Evolutionary conservation across 2,888 invertebrate genomes (phyloP), one percentile per base, ranked within the genome.

Genomic region (Epinotia bilunana): DNA sequence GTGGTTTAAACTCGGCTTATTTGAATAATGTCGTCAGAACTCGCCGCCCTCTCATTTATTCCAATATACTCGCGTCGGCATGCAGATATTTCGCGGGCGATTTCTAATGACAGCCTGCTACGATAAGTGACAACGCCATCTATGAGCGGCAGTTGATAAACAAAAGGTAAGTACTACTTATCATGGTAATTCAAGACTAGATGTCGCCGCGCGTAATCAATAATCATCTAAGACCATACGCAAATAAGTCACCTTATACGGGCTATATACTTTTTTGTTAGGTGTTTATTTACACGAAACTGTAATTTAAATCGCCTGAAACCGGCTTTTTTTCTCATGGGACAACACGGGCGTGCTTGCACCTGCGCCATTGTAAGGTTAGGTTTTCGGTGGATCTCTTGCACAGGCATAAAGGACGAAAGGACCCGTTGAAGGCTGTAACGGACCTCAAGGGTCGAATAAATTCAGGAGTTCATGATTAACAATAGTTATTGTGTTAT

Each of bases 31-130:
- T 78, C 79, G 75, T 78, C 77, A 79, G 77, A 70, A 77, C 70
- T 76, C 72, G 81, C 90, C 88, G 90, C 87, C 85, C 83, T 88
- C 81, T 87, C 84, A 90, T 90, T 87, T 84, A 82, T 81, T 78
- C 78, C 79, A 76, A 83, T 77, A 80, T 78, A 80, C 81, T 43
- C 60, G 58, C 60, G 57, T 70, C 46, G 62, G 69, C 74, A 88
- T 89, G 87, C 86, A 87, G 87, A 90, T 88, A 77, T 79, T 77
- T 81, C 76, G 79, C 82, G 79, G 79, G 73, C 64, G 74, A 79
- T 76, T 78, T 78, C 83, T 88, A 87, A 88, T 88, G 81, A 85
- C 82, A 85, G 83, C 80, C 80, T 82, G 81, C 77, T 46, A 58
- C 43, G 69, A 69, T 69, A 69, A 58, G 58, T 69, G 69, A 69